A percentile compares a stretch with the other conserved stretches of the same genome.
These are phyloP conservation scores for Manis crassicaudata DNA, from an alignment of 2,797 vertebrate species.

Conservation along the genomic window DNA sequence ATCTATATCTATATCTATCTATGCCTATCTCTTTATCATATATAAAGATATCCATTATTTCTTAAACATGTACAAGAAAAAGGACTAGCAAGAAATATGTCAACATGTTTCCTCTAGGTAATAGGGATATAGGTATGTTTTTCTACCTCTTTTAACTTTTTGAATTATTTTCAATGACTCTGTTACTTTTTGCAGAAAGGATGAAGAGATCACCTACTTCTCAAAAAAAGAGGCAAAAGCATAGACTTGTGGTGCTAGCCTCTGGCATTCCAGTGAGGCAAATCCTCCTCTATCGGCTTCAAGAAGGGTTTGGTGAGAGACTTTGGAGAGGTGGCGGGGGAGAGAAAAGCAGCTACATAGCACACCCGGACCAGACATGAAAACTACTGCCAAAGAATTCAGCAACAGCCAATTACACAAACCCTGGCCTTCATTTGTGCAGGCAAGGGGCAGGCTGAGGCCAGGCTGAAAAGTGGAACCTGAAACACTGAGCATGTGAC, in stretches of 20 bases:
- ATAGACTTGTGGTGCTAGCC: background rate
- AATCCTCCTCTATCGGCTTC: background rate
- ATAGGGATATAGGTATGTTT: background rate
- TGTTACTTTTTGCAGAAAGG: constrained; percentile 10
- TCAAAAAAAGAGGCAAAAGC: background rate
- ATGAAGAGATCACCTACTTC: background rate
- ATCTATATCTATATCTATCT: background rate
- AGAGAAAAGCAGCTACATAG: background rate
- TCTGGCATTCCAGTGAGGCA: background rate
- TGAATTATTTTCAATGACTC: constrained; percentile 25
- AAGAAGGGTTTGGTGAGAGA: background rate
- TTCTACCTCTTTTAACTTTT: constrained; percentile 16
- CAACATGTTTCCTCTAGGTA: background rate
- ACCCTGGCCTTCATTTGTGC: constrained; percentile 26
- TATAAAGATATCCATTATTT: background rate
- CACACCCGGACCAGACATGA: constrained; percentile 52
- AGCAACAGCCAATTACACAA: constrained; percentile 31
- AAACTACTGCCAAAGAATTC: constrained; percentile 58
- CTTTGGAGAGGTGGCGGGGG: background rate
- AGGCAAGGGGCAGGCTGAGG: constrained; percentile 17
- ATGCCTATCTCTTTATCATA: background rate
- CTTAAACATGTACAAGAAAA: background rate
- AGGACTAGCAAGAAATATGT: background rate
- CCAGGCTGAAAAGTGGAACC: constrained; percentile 57
- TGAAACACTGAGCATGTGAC: constrained; percentile 56